These are phyloP conservation scores for Lepidurus arcticus DNA, from an alignment of 1,140 invertebrate genomes.

Conservation along the genomic window DNA sequence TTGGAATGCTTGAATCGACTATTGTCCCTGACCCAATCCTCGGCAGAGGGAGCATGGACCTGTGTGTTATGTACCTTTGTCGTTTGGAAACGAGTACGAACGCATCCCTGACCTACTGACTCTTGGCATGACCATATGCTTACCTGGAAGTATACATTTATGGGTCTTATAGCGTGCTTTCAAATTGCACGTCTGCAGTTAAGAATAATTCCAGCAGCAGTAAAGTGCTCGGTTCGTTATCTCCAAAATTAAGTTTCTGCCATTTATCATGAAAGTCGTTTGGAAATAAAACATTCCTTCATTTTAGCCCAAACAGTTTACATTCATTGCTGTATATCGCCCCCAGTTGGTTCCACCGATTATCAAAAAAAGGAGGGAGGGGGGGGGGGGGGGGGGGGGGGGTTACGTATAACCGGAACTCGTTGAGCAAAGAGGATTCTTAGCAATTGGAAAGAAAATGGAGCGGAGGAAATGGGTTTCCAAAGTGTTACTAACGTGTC, in stretches of 20 bases:
- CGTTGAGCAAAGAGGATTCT: too few relatives aligned
- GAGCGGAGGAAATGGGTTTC: background rate
- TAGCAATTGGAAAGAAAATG: background rate
- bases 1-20: conserved; percentile 5
- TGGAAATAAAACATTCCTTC: background rate
- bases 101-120: background rate
- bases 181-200: background rate
- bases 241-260: background rate
- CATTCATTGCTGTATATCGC: background rate
- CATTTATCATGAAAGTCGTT: background rate
- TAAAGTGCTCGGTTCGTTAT: background rate
- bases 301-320: background rate
- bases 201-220: background rate
- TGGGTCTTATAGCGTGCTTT: background rate
- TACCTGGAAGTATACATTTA: background rate
- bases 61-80: background rate
- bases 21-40: conserved; percentile 8
- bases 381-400: too few relatives aligned
- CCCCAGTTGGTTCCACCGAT: too few relatives aligned
- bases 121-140: conserved; percentile 9
- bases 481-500: background rate
- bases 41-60: background rate
- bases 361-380: too few relatives aligned
- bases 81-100: conserved; percentile 2
- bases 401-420: too few relatives aligned